These are phyloP conservation scores for Galeopsomyia nigrocyanea DNA, from an alignment of 2,888 invertebrate species.

Conservation along the genomic window DNA sequence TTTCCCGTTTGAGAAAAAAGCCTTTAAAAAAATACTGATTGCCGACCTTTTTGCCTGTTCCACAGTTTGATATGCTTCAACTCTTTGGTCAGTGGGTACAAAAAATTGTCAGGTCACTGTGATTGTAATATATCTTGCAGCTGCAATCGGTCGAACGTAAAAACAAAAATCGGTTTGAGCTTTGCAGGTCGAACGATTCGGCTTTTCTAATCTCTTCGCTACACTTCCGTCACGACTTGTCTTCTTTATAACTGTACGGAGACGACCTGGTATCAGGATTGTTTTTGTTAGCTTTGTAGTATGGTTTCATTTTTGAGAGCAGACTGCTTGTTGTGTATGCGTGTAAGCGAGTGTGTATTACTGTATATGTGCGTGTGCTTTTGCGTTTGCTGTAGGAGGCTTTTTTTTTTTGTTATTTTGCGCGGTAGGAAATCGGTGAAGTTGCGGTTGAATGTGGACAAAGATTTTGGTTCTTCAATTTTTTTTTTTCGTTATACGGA, in stretches of 20 bases:
- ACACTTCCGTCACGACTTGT: conserved; percentile 18
- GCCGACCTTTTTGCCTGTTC: conserved; percentile 16
- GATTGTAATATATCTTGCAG: neutral
- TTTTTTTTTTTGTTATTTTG: conserved; percentile 41
- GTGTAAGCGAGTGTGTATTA: conserved; percentile 39
- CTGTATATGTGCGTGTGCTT: conserved; percentile 45
- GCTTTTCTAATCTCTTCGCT: conserved; percentile 11
- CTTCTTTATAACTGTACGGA: conserved; percentile 63
- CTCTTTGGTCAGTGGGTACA: conserved; percentile 42
- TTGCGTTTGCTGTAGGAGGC: conserved; percentile 45
- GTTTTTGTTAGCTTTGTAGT: conserved; percentile 52
- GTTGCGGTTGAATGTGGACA: conserved; percentile 28
- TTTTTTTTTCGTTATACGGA: conserved; percentile 36
- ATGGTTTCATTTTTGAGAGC: conserved; percentile 59
- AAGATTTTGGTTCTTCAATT: conserved; percentile 44
- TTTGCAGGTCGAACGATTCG: conserved; percentile 13
- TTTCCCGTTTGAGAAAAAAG: neutral
- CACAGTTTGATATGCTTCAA: conserved; percentile 49
- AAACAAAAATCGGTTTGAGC: neutral
- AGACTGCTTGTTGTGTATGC: conserved; percentile 59
- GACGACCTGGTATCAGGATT: conserved; percentile 67
- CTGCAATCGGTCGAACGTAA: conserved; percentile 12
- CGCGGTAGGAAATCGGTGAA: conserved; percentile 38
- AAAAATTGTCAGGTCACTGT: neutral
- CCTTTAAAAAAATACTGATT: too few species aligned